Evolutionary conservation across 2,888 invertebrate genomes (phyloP).

Genomic region (Leptopilina myrica): DNA sequence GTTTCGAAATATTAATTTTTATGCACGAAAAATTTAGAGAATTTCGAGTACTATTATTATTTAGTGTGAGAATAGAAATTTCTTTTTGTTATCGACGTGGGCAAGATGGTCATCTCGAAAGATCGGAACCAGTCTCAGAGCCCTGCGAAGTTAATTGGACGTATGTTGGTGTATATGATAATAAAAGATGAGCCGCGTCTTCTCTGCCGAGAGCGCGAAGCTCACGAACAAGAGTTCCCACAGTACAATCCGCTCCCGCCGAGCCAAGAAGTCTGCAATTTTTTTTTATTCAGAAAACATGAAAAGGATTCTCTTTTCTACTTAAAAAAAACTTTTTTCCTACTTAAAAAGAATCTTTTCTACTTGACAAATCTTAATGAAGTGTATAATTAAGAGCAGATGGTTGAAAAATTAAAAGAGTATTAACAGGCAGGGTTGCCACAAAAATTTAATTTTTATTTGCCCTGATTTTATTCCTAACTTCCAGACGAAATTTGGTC

Average conservation of each 20-base stretch:
- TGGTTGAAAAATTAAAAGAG: too few species aligned
- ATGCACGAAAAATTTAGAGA: neutral
- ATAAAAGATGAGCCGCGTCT: conserved; percentile 71
- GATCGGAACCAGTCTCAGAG: conserved; percentile 74
- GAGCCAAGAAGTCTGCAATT: conserved; percentile 67
- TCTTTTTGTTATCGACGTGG: conserved; percentile 49
- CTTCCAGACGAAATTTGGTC: too few species aligned
- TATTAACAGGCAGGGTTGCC: too few species aligned
- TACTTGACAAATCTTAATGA: too few species aligned
- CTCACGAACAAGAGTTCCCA: conserved; percentile 70
- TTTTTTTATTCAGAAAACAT: neutral
- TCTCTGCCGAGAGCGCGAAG: conserved; percentile 72
- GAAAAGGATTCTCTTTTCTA: too few species aligned
- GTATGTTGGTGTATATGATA: conserved; percentile 71
- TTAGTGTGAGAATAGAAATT: conserved; percentile 26
- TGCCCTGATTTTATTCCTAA: too few species aligned
- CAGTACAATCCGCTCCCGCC: conserved; percentile 70
- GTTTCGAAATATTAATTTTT: neutral
- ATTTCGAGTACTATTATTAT: conserved; percentile 11
- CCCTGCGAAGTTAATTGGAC: conserved; percentile 68
- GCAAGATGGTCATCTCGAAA: conserved; percentile 75
- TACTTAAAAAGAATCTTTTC: too few species aligned
- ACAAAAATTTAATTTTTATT: too few species aligned
- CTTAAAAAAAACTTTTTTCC: too few species aligned
- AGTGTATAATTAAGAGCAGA: too few species aligned